Percentiles rank a stretch among this genome's conserved stretches.
These are phyloP conservation scores for Pachydiplax longipennis DNA, from an alignment of 2,888 invertebrate genomes.

Conservation along the genomic window DNA sequence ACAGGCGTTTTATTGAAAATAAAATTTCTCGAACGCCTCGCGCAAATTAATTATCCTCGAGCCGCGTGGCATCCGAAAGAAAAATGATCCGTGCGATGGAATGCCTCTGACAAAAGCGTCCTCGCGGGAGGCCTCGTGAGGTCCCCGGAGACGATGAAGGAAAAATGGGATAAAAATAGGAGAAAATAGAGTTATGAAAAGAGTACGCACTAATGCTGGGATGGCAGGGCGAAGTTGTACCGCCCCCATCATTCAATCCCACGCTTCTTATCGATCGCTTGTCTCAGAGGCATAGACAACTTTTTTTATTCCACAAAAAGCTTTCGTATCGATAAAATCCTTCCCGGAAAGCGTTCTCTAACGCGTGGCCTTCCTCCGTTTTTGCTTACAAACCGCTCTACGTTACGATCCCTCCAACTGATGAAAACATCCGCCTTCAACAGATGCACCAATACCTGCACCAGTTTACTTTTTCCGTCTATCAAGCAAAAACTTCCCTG, in stretches of 20 bases:
- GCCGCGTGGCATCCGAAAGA: too few relatives aligned
- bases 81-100: neutral
- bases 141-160: neutral
- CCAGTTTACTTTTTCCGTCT: too few relatives aligned
- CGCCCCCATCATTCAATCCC: neutral
- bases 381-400: neutral
- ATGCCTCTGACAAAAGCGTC: neutral
- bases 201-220: neutral
- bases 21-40: too few relatives aligned
- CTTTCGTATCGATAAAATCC: neutral
- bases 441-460: too few relatives aligned
- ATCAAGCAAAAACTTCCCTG: too few relatives aligned
- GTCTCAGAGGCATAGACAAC: neutral
- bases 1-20: too few relatives aligned
- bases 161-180: neutral
- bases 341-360: neutral
- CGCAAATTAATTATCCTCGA: too few relatives aligned
- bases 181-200: neutral
- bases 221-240: too few relatives aligned
- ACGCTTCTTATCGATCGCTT: neutral
- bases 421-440: too few relatives aligned
- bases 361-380: neutral
- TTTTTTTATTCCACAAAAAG: neutral
- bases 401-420: neutral
- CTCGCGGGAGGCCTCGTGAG: neutral